phyloP scores from a whole-genome alignment of 2,797 vertebrate species.

The Pelodytes ibericus region DNA sequence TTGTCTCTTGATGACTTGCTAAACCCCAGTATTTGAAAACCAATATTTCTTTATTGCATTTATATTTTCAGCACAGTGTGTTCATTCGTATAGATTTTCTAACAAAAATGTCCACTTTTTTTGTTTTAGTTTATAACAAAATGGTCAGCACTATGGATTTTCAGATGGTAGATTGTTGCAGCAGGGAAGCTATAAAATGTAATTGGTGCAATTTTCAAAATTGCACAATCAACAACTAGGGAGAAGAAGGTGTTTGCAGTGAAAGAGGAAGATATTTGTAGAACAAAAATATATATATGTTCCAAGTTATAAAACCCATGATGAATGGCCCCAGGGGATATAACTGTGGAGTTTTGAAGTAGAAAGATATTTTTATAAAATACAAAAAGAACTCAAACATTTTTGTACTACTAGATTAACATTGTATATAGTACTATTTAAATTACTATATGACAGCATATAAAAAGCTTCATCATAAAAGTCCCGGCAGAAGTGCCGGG shows the following conservation, averaged over 20 bases:
- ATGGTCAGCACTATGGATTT: background rate
- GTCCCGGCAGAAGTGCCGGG: too few relatives aligned
- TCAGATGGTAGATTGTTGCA: background rate
- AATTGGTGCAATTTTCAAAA: constrained; percentile 22
- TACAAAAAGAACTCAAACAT: too few relatives aligned
- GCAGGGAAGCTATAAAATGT: constrained; percentile 4
- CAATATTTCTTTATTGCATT: too few relatives aligned
- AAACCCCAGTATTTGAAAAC: too few relatives aligned
- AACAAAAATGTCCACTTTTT: background rate
- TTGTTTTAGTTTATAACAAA: background rate
- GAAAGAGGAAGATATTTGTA: background rate
- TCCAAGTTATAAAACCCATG: background rate
- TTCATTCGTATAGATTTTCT: background rate
- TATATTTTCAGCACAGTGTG: too few relatives aligned
- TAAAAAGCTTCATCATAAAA: too few relatives aligned
- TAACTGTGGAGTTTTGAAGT: constrained; percentile 3
- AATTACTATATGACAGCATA: too few relatives aligned
- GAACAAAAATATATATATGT: constrained; percentile 2
- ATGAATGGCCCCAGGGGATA: background rate
- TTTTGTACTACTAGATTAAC: too few relatives aligned
- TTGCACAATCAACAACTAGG: constrained; percentile 9
- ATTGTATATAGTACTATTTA: too few relatives aligned
- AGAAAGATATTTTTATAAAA: constrained; percentile 6
- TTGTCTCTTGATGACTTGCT: too few relatives aligned
- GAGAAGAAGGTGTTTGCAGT: background rate